phyloP scores from a whole-genome alignment of 2,113 vertebrate genomes.

The Callaeas wilsoni region DNA sequence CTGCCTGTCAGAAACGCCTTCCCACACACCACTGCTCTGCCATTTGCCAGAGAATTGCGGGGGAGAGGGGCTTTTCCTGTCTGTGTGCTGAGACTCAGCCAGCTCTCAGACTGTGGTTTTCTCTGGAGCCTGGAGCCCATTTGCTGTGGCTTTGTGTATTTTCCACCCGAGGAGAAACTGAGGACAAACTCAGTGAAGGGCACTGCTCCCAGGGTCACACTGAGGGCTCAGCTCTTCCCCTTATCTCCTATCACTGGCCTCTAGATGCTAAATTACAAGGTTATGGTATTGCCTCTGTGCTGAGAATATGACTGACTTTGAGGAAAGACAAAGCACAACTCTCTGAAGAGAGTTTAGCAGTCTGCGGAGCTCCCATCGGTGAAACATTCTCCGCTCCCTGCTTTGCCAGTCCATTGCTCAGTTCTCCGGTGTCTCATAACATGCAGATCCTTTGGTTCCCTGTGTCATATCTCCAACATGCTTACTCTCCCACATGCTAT shows the following conservation, averaged over 20 bases:
- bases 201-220: neutral
- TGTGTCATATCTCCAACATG: neutral
- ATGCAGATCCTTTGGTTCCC: neutral
- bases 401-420: neutral
- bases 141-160: constrained; percentile 43
- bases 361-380: neutral
- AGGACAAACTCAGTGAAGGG: neutral
- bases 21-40: constrained; percentile 63
- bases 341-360: neutral
- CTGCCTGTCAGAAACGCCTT: constrained; percentile 69
- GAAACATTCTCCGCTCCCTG: neutral
- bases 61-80: constrained; percentile 73
- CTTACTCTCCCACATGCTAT: neutral
- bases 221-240: neutral
- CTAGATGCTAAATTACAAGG: neutral
- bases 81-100: constrained; percentile 59
- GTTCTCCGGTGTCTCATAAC: neutral
- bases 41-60: constrained; percentile 67
- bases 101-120: constrained; percentile 67
- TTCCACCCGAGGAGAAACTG: constrained; percentile 47
- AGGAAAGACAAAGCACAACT: constrained; percentile 1
- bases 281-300: neutral
- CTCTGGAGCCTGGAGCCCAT: constrained; percentile 47
- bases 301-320: neutral
- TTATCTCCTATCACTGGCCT: neutral